Evolutionary conservation across 92 coral and sea anemone species (phyloP).

Genomic region (Bergia puertoricense): DNA sequence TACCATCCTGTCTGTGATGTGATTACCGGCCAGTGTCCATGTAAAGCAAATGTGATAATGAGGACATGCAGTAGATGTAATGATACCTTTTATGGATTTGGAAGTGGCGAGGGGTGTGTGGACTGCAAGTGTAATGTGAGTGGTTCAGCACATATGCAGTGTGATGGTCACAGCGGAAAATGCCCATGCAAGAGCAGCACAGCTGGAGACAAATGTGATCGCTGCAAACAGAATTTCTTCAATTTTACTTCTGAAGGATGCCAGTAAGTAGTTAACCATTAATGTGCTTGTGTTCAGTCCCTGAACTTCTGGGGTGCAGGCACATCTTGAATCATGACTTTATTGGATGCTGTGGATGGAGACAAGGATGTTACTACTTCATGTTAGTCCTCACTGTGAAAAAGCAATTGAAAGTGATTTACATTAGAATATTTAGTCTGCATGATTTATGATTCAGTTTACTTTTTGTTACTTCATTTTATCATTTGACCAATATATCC

Average conservation of each 20-base stretch:
- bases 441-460: no score
- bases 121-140: conserved; percentile 83
- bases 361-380: no score
- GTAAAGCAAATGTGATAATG: conserved; percentile 78
- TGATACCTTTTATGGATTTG: conserved; percentile 76
- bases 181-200: conserved; percentile 95
- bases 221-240: conserved; percentile 72
- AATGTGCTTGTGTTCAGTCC: neutral
- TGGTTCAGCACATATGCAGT: conserved; percentile 84
- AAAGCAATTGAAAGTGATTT: no score
- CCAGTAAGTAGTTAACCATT: conserved; percentile 71
- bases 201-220: conserved; percentile 85
- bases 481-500: no score
- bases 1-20: conserved; percentile 80
- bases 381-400: no score
- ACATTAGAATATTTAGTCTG: no score
- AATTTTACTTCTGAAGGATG: conserved; percentile 94
- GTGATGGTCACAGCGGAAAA: conserved; percentile 75
- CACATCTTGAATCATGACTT: no score
- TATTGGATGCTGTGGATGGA: no score
- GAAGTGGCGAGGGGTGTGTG: conserved; percentile 81
- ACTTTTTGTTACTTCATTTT: no score
- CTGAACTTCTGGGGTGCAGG: neutral
- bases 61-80: conserved; percentile 86
- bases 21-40: conserved; percentile 88